Evolutionary conservation across 2,113 vertebrate species (phyloP).

Genomic region (Thomomys bottae): DNA sequence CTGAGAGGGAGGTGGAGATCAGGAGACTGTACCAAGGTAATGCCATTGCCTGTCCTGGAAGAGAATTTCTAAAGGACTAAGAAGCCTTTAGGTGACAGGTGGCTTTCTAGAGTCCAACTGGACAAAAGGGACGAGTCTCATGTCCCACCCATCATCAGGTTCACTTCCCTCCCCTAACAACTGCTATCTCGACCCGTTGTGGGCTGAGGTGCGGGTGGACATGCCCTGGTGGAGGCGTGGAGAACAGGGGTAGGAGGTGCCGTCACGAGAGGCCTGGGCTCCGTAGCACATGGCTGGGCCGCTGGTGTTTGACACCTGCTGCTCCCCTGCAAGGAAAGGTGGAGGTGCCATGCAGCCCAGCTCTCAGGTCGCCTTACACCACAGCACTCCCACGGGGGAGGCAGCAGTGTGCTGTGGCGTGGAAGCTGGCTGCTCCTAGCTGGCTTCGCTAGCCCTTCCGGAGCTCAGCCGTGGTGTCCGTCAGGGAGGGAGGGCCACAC

Average conservation of each 20-base stretch:
- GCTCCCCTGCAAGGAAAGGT: not conserved
- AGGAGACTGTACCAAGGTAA: fast-evolving
- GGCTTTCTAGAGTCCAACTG: not conserved
- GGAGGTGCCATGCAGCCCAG: fast-evolving
- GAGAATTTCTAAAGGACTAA: fast-evolving
- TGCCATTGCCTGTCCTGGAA: not conserved
- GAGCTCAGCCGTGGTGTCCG: not conserved
- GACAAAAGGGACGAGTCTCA: not conserved
- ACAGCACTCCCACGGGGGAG: no score
- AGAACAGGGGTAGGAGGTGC: fast-evolving
- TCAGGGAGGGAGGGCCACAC: fast-evolving
- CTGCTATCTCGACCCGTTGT: not conserved
- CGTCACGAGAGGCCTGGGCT: not conserved
- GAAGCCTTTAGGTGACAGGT: no score
- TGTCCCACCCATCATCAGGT: fast-evolving
- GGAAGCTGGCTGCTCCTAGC: not conserved
- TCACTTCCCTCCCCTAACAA: not conserved
- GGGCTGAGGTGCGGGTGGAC: not conserved
- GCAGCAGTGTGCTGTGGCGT: no score
- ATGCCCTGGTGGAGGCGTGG: not conserved
- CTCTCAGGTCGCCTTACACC: fast-evolving
- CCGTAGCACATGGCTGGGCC: not conserved
- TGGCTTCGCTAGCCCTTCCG: not conserved
- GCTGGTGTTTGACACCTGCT: not conserved
- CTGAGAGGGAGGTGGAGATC: not conserved